Base-by-base conservation (phyloP, 2,113 vertebrate genomes). In the Muntiacus muntjak region DNA sequence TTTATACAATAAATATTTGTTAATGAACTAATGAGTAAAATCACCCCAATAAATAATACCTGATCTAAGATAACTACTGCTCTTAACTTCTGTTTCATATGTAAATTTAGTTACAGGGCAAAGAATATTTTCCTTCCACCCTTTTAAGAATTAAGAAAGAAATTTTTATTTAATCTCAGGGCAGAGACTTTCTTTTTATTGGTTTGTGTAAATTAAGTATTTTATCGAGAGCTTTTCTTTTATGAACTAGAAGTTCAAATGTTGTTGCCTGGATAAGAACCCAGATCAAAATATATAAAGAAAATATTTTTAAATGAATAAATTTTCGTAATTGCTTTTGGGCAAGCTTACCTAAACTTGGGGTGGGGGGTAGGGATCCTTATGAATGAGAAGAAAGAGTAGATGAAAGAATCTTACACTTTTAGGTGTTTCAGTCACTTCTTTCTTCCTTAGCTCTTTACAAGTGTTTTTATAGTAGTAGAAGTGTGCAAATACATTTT, bases 221-320 rank as follows among this genome's bases (percentile, higher is more conserved):
- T 90, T 93, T 74, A 82, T 83, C 30, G 6, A 93, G 88, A 93
- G n/a, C 45, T 95, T 92, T 91, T 82, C 40, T 97, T 74, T 26
- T 71, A 2, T 92, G 30, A 90, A 76, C 60, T 57, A 33, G 45
- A 95, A 92, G n/a, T 92, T 94, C 76, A 97, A 57, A 92, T 26
- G 4, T 92, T 76, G 13, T 90, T 90, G 19, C 52, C 15, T 67
- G 7, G 90, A 83, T 94, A 62, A 95, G 52, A 92, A 91, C 30
- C 26, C 13, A 60, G 8, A 84, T 91, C 33, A 96, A 87, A 74
- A 96, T 87, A 67, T 25, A 67, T 10, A 57, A 47, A 87, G 16
- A 90, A 94, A 93, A 94, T 79, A n/a, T 52, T 86, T 90, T 95
- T 62, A 84, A 85, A 91, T 91, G n/a, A 94, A 76, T 84, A 78